A percentile compares a stretch with the other conserved stretches of the same genome.
Conservation (phyloP, 2,888 invertebrate genomes). For the Drosophila cognata region DNA sequence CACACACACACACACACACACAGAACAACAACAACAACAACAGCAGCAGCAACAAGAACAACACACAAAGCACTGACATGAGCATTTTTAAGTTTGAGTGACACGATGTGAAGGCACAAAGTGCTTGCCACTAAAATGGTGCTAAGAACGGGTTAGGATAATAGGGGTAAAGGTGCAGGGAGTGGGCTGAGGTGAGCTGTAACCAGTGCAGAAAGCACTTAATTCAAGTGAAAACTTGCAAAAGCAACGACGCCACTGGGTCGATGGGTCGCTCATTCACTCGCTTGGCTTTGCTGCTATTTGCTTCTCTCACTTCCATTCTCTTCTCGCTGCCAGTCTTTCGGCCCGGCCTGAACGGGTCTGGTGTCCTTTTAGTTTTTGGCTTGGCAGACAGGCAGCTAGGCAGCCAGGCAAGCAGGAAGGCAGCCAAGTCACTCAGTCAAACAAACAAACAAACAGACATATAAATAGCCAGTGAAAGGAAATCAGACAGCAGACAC, state of each 20-base stretch:
- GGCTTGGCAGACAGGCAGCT: constrained; percentile 6
- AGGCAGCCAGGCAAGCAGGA: constrained; percentile 5
- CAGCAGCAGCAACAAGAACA: not conserved
- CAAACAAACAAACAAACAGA: constrained; percentile 60
- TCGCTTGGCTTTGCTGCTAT: constrained; percentile 13
- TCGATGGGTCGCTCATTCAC: constrained; percentile 50
- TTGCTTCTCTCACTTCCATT: not conserved
- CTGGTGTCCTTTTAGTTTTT: constrained; percentile 15
- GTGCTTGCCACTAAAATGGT: constrained; percentile 53
- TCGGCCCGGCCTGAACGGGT: constrained; percentile 10
- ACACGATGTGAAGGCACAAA: constrained; percentile 72
- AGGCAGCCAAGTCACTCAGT: constrained; percentile 58
- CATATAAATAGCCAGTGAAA: constrained; percentile 36
- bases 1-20: not conserved
- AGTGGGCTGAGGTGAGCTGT: not conserved
- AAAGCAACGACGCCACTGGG: constrained; percentile 63
- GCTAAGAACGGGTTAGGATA: constrained; percentile 1
- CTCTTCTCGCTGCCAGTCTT: not conserved
- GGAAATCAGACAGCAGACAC: constrained; percentile 25
- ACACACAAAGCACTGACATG: constrained; percentile 50
- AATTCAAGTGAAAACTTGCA: constrained; percentile 73
- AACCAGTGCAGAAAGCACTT: constrained; percentile 67
- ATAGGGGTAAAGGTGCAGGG: not conserved
- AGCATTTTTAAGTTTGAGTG: constrained; percentile 73
- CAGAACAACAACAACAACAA: not conserved